Conservation (phyloP, 2,113 vertebrate genomes). For the Crotalus horridus region DNA sequence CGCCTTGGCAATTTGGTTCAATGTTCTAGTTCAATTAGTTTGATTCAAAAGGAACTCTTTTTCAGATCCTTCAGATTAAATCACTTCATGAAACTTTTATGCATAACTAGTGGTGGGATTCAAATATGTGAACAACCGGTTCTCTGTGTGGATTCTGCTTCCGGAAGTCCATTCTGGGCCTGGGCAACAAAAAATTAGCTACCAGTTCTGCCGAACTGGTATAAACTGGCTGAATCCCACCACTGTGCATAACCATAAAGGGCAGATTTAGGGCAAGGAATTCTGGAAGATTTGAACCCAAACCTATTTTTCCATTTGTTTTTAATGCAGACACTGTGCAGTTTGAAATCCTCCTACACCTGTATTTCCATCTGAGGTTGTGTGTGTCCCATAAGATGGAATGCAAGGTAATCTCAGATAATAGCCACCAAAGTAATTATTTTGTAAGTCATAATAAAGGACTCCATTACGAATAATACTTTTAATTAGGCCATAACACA, state of each 20-base stretch:
- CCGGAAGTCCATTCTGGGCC: too few relatives aligned
- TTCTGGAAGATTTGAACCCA: too few relatives aligned
- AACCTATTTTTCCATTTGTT: not conserved
- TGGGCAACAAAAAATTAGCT: too few relatives aligned
- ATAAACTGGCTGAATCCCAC: too few relatives aligned
- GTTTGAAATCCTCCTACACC: not conserved
- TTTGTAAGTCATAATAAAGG: constrained; percentile 16
- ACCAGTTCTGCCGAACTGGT: too few relatives aligned
- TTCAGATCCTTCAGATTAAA: not conserved
- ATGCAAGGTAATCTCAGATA: not conserved
- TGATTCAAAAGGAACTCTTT: not conserved
- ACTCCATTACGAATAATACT: constrained; percentile 20
- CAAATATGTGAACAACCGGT: too few relatives aligned
- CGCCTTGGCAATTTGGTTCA: not conserved
- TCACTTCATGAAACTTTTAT: not conserved
- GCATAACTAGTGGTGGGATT: not conserved
- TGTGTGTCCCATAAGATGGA: not conserved
- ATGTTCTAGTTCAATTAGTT: not conserved
- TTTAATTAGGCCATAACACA: constrained; percentile 32
- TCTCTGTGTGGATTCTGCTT: too few relatives aligned
- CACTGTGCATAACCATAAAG: too few relatives aligned
- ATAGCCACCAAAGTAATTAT: constrained; percentile 7
- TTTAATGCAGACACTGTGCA: not conserved
- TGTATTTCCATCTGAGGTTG: not conserved
- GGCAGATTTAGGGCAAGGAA: not conserved